Evolutionary conservation across 2,888 invertebrate genomes (phyloP), one percentile per base, ranked within the genome.

Genomic region (Melanophora roralis): DNA sequence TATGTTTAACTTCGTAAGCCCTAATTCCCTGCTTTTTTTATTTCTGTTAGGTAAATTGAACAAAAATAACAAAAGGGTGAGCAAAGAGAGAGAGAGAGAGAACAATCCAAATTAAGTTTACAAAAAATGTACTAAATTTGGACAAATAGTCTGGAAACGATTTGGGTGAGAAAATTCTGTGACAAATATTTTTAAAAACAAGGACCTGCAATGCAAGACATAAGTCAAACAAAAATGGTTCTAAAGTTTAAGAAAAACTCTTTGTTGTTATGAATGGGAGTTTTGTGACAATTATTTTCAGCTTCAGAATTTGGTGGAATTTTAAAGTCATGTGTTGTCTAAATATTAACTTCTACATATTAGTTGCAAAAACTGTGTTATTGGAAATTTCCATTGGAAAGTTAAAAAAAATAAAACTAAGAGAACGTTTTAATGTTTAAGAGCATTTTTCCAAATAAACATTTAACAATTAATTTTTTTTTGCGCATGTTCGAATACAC

Each of bases 401-500:
- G 12, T 1, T 1, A 32, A 43, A 21, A 12, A 38, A 8, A 9
- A 1, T 2, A 8, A 14, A 34, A 55, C 43, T 16, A 64, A 67
- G 67, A 49, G 51, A 2, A 9, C 0, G 7, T 16, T 6, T 0
- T 1, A 45, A 40, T 32, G 9, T 1, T 69, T 45, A 69, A 67
- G 55, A 64, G 69, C 14, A 38, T 11, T 5, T 27, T 27, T 3
- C n/a, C n/a, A n/a, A n/a, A n/a, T 5, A 6, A 6, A 27, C 27
- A 27, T 6, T 5, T 6, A 27, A 27, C 27, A 27, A 27, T 6
- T 62, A 47, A 21, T 8, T 38, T 8, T 32, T n/a, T 36, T 64
- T 3, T 49, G 76, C 80, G 80, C 80, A 80, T 68, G 80, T 11
- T 27, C 64, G 80, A 80, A 80, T 80, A 80, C 80, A 80, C 80